phyloP scores from a whole-genome alignment of 2,888 invertebrate genomes.

The Diplazon laetatorius region DNA sequence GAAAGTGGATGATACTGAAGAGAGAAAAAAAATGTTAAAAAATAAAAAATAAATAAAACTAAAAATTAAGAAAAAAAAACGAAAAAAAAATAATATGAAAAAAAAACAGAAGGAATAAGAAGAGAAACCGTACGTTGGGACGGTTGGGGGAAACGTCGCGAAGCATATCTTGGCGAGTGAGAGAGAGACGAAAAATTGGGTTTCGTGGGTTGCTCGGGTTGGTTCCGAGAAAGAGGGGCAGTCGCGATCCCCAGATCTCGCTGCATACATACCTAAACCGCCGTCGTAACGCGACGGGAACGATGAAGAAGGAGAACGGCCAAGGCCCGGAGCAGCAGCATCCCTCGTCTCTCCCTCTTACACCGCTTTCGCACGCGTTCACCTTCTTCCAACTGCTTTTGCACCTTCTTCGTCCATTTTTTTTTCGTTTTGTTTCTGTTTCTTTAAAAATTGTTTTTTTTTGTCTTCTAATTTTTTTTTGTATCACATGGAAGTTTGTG shows the following conservation, averaged over 20 bases:
- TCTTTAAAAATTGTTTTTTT: slow-evolving; percentile 38
- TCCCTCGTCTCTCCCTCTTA: slow-evolving; percentile 61
- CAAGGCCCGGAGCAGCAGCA: slow-evolving; percentile 53
- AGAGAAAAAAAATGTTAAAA: not conserved
- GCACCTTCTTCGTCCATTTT: slow-evolving; percentile 22
- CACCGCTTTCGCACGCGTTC: slow-evolving; percentile 58
- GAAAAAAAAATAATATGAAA: not conserved
- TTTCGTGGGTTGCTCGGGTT: slow-evolving; percentile 54
- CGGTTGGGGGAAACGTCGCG: slow-evolving; percentile 45
- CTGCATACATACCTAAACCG: slow-evolving; percentile 25
- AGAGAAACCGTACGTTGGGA: slow-evolving; percentile 31
- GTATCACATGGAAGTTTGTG: slow-evolving; percentile 39
- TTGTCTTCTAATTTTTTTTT: slow-evolving; percentile 35
- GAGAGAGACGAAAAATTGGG: slow-evolving; percentile 47
- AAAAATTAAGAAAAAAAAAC: slow-evolving; percentile 11
- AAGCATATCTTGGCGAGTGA: slow-evolving; percentile 32
- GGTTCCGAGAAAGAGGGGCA: slow-evolving; percentile 56
- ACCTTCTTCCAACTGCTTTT: slow-evolving; percentile 55
- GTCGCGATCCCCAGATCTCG: slow-evolving; percentile 59
- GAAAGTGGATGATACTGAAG: slow-evolving; percentile 32
- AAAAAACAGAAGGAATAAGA: not conserved
- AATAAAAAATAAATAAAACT: not conserved
- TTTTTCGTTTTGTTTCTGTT: no score
- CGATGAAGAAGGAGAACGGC: slow-evolving; percentile 34
- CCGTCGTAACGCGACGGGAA: slow-evolving; percentile 51